Percentiles rank a stretch among this genome's conserved stretches.
These are phyloP conservation scores for Synergus japonicus DNA, from an alignment of 2,888 invertebrate genomes.

Conservation along the genomic window DNA sequence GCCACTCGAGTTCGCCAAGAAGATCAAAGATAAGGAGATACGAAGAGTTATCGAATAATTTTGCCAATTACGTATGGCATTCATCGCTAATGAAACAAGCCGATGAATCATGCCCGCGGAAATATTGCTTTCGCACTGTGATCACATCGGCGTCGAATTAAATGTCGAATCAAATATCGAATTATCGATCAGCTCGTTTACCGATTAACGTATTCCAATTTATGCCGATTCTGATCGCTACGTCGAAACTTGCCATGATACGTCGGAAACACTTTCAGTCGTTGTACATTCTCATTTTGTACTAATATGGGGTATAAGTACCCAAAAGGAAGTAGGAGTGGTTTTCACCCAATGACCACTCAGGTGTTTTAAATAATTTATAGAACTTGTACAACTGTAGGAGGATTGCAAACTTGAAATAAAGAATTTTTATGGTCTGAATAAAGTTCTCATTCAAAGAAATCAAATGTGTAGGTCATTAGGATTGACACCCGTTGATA, in stretches of 20 bases:
- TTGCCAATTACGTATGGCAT: slow-evolving; percentile 38
- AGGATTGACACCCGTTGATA: not conserved
- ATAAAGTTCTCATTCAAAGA: not conserved
- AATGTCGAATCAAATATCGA: slow-evolving; percentile 18
- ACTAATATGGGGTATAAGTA: not conserved
- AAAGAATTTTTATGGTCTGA: no score
- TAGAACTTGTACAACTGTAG: no score
- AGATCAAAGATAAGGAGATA: slow-evolving; percentile 28
- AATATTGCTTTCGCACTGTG: slow-evolving; percentile 19
- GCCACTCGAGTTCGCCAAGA: slow-evolving; percentile 34
- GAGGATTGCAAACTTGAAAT: no score
- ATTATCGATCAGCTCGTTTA: slow-evolving; percentile 13
- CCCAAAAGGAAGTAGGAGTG: not conserved
- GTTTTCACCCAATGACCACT: not conserved
- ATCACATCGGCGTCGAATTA: slow-evolving; percentile 31
- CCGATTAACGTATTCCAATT: slow-evolving; percentile 16
- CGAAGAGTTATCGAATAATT: slow-evolving; percentile 40
- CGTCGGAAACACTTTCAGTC: slow-evolving; percentile 7
- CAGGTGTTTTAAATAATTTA: not conserved
- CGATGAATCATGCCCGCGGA: slow-evolving; percentile 37
- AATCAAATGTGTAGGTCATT: not conserved
- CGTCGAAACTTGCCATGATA: not conserved
- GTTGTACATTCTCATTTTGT: slow-evolving; percentile 6
- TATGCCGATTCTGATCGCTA: slow-evolving; percentile 18
- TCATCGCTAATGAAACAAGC: slow-evolving; percentile 36